phyloP scores from a whole-genome alignment of 2,113 vertebrate species.

The Terrapene triunguis region DNA sequence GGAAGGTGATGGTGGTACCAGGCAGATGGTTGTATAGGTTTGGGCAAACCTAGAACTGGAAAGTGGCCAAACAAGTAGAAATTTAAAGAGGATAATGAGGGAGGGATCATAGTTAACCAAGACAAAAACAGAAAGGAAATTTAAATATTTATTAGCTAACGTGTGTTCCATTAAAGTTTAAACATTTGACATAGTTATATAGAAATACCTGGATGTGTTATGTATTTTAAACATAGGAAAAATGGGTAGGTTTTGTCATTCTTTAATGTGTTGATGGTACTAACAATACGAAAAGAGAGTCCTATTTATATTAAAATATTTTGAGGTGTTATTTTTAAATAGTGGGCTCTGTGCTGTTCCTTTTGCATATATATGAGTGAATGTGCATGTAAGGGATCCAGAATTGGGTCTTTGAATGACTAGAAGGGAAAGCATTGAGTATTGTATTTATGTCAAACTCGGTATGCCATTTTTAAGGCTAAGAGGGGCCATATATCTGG shows the following conservation, averaged over 20 bases:
- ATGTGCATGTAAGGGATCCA: background rate
- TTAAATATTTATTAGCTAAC: background rate
- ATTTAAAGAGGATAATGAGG: background rate
- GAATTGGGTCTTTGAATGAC: background rate
- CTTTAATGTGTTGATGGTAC: background rate
- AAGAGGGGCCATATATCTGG: background rate
- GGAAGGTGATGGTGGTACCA: background rate
- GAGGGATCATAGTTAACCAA: background rate
- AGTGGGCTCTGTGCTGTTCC: background rate
- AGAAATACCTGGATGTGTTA: background rate
- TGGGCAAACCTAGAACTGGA: background rate
- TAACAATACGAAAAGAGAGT: background rate
- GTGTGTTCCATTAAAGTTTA: background rate
- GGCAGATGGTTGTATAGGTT: background rate
- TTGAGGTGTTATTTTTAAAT: background rate
- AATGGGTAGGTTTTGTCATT: background rate
- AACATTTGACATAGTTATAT: background rate
- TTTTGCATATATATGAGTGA: background rate
- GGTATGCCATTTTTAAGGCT: background rate
- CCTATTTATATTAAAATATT: background rate
- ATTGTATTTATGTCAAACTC: background rate
- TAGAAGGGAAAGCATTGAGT: background rate
- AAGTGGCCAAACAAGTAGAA: background rate
- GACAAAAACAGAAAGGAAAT: background rate
- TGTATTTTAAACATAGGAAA: background rate